Percentiles rank a stretch among this genome's conserved stretches.
Evolutionary conservation across 1,140 invertebrate genomes (phyloP).

Genomic region (Brachystomella parvula): DNA sequence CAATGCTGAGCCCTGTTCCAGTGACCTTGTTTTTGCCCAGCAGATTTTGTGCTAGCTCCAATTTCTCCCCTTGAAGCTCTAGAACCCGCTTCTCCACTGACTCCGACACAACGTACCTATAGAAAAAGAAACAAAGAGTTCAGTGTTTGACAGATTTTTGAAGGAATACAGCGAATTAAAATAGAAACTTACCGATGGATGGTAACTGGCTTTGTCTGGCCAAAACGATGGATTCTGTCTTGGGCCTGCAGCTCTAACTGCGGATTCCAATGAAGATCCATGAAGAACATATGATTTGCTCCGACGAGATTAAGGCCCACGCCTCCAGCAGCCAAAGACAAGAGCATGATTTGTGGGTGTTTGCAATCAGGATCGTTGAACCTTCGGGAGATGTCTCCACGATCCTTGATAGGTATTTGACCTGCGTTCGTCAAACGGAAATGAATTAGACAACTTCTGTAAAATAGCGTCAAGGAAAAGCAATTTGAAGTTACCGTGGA

Average conservation of each 20-base stretch:
- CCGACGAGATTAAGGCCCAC: conserved; percentile 84
- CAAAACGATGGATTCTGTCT: conserved; percentile 82
- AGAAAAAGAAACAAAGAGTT: conserved; percentile 35
- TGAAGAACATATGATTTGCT: conserved; percentile 76
- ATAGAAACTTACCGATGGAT: conserved; percentile 63
- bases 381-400: conserved; percentile 10
- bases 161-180: neutral
- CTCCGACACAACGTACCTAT: conserved; percentile 67
- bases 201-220: conserved; percentile 70
- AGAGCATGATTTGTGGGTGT: conserved; percentile 56
- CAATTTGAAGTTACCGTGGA: too few relatives aligned
- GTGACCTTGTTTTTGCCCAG: conserved; percentile 50
- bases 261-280: conserved; percentile 93
- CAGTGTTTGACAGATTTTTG: neutral
- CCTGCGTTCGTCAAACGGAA: too few relatives aligned
- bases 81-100: conserved; percentile 80
- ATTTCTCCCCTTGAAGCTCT: conserved; percentile 67
- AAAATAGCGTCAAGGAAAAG: too few relatives aligned
- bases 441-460: too few relatives aligned
- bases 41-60: conserved; percentile 66
- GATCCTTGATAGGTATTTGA: conserved; percentile 19
- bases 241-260: conserved; percentile 84
- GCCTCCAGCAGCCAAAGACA: conserved; percentile 81
- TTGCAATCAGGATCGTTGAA: conserved; percentile 29
- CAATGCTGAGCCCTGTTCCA: conserved; percentile 59